Base-by-base conservation (phyloP, 2,888 invertebrate genomes). In the Athalia rosae region DNA sequence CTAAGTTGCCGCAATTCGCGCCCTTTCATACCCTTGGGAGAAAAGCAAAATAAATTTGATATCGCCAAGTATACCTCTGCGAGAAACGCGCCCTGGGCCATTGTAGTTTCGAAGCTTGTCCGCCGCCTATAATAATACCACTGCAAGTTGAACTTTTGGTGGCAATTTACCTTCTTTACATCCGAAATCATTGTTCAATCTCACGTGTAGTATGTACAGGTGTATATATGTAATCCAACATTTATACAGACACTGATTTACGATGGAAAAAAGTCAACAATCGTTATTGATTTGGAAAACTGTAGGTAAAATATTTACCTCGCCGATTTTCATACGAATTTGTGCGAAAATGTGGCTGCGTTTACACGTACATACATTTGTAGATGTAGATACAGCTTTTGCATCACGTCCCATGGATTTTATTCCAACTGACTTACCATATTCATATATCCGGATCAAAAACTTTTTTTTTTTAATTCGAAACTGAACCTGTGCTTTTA, bases 41-140 rank as follows among this genome's bases (percentile, higher is more conserved):
- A 50, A 48, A 56, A 56, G 71, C 58, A n/a, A 71, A 71, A 71
- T 71, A 71, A 58, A 71, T 71, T 71, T 58, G 71, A 71, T 71
- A 71, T 71, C 56, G 71, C 71, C 43, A 28, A n/a, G 13, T n/a
- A 5, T 63, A 43, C 56, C 67, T 53, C 28, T 28, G 50, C 53
- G 53, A 53, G 41, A 53, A 11, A 53, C 67, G 53, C 53, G 11
- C 69, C 15, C 50, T 6, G 13, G 71, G 71, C 56, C 45, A 71
- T 71, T 71, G 71, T 71, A 56, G 45, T 71, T 71, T 45, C 41
- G 50, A 56, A 71, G 71, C 58, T 71, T 45, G 56, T 56, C 41
- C 43, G 41, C 50, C 15, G 9, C 28, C 8, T 50, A 4, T n/a
- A 53, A 53, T 11, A 53, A n/a, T 7, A 4, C 53, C n/a, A n/a